Conservation (phyloP, 2,797 vertebrate genomes). For the Luscinia megarhynchos region DNA sequence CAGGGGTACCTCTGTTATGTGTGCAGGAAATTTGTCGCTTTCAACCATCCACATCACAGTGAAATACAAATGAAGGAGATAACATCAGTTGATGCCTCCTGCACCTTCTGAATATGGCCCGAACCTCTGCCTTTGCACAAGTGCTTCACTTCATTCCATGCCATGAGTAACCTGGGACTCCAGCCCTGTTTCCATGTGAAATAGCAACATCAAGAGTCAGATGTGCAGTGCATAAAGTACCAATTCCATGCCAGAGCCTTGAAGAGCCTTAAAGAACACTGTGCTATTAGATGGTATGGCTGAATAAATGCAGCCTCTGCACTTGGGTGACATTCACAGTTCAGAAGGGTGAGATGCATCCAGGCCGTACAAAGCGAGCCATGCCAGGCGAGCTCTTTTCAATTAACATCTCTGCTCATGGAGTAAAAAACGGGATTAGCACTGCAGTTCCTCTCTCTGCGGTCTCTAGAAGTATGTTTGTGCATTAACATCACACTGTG, state of each 20-base stretch:
- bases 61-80: neutral
- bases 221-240: fast-evolving
- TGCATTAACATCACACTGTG: neutral
- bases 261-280: neutral
- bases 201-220: neutral
- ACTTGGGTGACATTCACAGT: neutral
- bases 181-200: neutral
- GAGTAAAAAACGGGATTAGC: neutral
- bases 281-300: neutral
- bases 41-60: neutral
- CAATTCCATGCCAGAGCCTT: neutral
- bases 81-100: neutral
- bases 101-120: fast-evolving
- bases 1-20: neutral
- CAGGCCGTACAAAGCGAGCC: fast-evolving
- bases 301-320: neutral
- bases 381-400: fast-evolving
- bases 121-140: neutral
- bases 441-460: neutral
- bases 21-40: neutral
- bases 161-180: neutral
- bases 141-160: neutral
- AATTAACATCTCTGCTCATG: neutral
- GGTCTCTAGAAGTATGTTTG: neutral
- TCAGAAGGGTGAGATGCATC: neutral